A percentile compares a stretch with the other conserved stretches of the same genome.
Evolutionary conservation across 1,140 invertebrate genomes (phyloP).

Genomic region (Philaenus spumarius): DNA sequence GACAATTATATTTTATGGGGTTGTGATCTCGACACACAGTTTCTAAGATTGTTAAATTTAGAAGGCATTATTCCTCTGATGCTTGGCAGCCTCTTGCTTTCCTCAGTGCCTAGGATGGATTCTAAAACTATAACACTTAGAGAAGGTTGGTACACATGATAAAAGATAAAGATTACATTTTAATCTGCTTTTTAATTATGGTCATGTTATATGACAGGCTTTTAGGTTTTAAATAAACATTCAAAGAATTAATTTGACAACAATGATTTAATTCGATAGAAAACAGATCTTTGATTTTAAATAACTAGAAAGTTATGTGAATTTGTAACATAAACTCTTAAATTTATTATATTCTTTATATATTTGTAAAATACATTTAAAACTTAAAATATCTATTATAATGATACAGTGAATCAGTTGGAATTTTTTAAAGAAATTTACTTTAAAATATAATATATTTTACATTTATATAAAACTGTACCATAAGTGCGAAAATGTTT

Average conservation of each 20-base stretch:
- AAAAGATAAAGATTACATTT: neutral
- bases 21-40: conserved; percentile 11
- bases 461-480: too few relatives aligned
- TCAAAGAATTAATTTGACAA: neutral
- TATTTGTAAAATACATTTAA: too few relatives aligned
- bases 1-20: conserved; percentile 9
- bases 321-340: too few relatives aligned
- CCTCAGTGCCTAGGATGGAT: neutral
- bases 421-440: too few relatives aligned
- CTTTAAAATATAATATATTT: too few relatives aligned
- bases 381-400: too few relatives aligned
- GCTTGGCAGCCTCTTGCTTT: neutral
- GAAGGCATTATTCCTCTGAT: conserved; percentile 3
- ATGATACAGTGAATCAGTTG: too few relatives aligned
- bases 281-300: neutral
- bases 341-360: too few relatives aligned
- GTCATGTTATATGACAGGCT: neutral
- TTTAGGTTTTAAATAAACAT: neutral
- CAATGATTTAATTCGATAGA: neutral
- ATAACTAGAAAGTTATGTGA: too few relatives aligned
- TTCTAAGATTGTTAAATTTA: conserved; percentile 3
- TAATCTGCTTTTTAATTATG: neutral
- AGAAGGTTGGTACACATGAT: neutral
- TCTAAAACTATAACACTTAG: neutral
- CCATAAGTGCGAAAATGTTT: too few relatives aligned